Percentiles rank a stretch among this genome's conserved stretches.
Conservation (phyloP, 1,140 invertebrate species). For the Drosophila asahinai region DNA sequence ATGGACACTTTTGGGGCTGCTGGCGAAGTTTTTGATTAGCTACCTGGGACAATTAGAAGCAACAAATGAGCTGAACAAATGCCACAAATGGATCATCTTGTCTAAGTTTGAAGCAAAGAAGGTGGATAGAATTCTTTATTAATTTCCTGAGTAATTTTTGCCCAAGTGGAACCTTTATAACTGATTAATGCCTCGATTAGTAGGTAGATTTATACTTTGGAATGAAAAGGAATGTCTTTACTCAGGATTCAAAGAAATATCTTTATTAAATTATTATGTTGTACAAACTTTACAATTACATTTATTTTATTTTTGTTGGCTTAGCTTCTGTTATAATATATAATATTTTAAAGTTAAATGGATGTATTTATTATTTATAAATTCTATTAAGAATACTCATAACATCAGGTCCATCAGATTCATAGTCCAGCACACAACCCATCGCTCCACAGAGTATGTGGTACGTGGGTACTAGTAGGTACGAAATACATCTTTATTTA, state of each 20-base stretch:
- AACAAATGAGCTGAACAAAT: slow-evolving; percentile 43
- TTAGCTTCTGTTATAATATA: too few relatives aligned
- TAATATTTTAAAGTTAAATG: too few relatives aligned
- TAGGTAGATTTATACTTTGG: not conserved
- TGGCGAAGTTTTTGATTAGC: slow-evolving; percentile 30
- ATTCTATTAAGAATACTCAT: too few relatives aligned
- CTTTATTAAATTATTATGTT: not conserved
- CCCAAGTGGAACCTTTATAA: not conserved
- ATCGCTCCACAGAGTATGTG: too few relatives aligned
- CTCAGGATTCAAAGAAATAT: not conserved
- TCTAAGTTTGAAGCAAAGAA: not conserved
- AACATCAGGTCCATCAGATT: too few relatives aligned
- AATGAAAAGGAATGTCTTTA: not conserved
- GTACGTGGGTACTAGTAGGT: too few relatives aligned
- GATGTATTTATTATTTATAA: too few relatives aligned
- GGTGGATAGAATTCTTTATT: not conserved
- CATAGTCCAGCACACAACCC: too few relatives aligned
- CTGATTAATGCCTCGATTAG: too few relatives aligned
- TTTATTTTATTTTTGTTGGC: too few relatives aligned
- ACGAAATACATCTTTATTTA: too few relatives aligned
- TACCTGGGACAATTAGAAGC: slow-evolving; percentile 33
- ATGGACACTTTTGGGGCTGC: slow-evolving; percentile 47
- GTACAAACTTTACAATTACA: too few relatives aligned
- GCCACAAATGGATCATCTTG: slow-evolving; percentile 39
- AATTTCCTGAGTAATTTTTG: not conserved